phyloP scores from a whole-genome alignment of 2,797 vertebrate genomes.

The Champsocephalus gunnari region DNA sequence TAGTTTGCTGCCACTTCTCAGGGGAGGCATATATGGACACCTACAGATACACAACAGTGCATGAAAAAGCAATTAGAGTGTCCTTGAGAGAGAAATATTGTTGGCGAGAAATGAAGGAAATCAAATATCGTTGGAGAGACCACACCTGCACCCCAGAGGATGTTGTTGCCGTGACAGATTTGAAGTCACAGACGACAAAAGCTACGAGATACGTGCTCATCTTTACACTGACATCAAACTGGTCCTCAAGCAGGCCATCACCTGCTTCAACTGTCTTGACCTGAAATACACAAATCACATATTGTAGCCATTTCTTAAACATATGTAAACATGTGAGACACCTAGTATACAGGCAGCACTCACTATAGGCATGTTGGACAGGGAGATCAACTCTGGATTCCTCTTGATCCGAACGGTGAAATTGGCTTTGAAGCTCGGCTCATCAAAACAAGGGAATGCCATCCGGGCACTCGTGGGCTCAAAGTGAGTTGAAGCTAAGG shows the following conservation, averaged over 20 bases:
- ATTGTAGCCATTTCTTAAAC: not conserved
- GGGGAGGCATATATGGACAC: slow-evolving; percentile 85
- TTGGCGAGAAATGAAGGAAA: not conserved
- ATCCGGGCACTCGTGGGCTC: slow-evolving; percentile 83
- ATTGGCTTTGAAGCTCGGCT: slow-evolving; percentile 87
- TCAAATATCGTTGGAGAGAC: not conserved
- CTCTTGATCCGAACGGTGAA: slow-evolving; percentile 85
- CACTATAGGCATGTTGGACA: slow-evolving; percentile 88
- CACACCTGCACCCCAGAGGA: slow-evolving; percentile 83
- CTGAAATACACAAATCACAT: slow-evolving; percentile 58
- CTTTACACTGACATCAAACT: slow-evolving; percentile 82
- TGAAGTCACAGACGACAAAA: slow-evolving; percentile 87
- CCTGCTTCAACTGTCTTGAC: slow-evolving; percentile 76
- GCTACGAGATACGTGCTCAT: slow-evolving; percentile 88
- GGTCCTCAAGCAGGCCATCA: slow-evolving; percentile 79
- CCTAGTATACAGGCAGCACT: slow-evolving; percentile 38
- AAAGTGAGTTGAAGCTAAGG: slow-evolving; percentile 85
- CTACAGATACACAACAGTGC: slow-evolving; percentile 55
- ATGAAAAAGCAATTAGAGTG: not conserved
- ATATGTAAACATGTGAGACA: not conserved
- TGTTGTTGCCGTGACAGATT: slow-evolving; percentile 76
- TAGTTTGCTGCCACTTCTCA: slow-evolving; percentile 84
- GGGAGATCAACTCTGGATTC: slow-evolving; percentile 73
- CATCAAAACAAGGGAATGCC: slow-evolving; percentile 88
- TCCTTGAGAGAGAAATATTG: not conserved